Evolutionary conservation across 2,113 vertebrate species (phyloP), one percentile per base, ranked within the genome.

Genomic region (Thalassarche chlororhynchos): DNA sequence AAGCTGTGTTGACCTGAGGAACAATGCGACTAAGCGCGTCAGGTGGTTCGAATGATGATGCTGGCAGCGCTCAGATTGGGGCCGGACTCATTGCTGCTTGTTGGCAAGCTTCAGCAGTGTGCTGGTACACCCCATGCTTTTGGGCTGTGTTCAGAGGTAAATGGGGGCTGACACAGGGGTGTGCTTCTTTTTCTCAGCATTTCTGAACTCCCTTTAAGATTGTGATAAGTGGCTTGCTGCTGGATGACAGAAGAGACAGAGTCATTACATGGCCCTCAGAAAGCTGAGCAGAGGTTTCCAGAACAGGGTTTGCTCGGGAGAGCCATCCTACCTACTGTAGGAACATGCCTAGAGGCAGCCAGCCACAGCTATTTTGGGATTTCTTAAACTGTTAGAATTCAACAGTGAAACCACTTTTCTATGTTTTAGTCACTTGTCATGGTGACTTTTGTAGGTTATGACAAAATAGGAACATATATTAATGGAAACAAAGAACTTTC

Each of bases 111-210:
- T 57, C 89, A 54, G 12, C 28, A 47, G 10, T 2, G 0, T 38
- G 29, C 64, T 81, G 12, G 28, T 26, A 26, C 1, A 2, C 7
- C 6, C 14, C 2, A 1, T 46, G 12, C 14, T 54, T 84, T 81
- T 61, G 32, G 70, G 38, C 19, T 69, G 24, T 3, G 1, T 46
- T 88, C 44, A 28, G 2, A 3, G 17, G 40, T 62, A 79, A 75
- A 89, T 1, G 25, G 44, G 25, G 14, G 4, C 17, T 83, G 32
- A 57, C 0, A 0, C 14, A 2, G 0, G 3, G 10, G 13, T 0
- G 0, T n/a, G 10, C 2, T 4, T 34, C 8, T 66, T 55, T 32
- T 42, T 44, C 49, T 61, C 34, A 29, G 17, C 3, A 15, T 42
- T 69, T 92, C 54, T 70, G 23, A 61, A 31, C 21, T 29, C 17